Percentiles rank a stretch among this genome's conserved stretches.
Evolutionary conservation across 2,888 invertebrate genomes (phyloP).

Genomic region (Enchytraeus crypticus): DNA sequence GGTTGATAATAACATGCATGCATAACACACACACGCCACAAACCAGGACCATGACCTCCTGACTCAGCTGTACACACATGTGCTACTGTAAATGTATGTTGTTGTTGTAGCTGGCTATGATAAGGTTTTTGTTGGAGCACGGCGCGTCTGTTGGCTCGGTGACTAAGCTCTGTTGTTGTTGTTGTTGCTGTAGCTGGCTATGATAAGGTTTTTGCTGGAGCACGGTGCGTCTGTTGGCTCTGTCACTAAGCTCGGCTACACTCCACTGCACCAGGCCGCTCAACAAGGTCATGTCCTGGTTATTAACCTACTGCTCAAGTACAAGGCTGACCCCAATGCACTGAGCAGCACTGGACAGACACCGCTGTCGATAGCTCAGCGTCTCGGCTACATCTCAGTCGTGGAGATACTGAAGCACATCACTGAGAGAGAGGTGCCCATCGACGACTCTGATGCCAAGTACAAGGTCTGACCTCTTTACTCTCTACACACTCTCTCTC

Average conservation of each 20-base stretch:
- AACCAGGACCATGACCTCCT: no score
- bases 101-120: no score
- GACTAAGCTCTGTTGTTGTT: no score
- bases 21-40: no score
- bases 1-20: no score
- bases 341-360: conserved; percentile 95
- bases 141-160: no score
- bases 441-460: conserved; percentile 80
- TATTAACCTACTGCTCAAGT: conserved; percentile 57
- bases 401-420: conserved; percentile 86
- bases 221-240: conserved; percentile 78
- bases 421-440: conserved; percentile 70
- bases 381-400: conserved; percentile 93
- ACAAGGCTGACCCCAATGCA: conserved; percentile 63
- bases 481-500: no score
- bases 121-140: no score
- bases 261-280: conserved; percentile 90
- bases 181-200: conserved; percentile 56
- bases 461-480: no score
- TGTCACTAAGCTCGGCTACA: conserved; percentile 49
- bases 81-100: no score
- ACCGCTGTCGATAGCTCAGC: conserved; percentile 89
- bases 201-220: conserved; percentile 74
- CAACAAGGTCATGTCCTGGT: no score
- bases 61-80: no score